These are phyloP conservation scores for Turdus rufiventris DNA, from an alignment of 2,113 vertebrate species.

Conservation along the genomic window DNA sequence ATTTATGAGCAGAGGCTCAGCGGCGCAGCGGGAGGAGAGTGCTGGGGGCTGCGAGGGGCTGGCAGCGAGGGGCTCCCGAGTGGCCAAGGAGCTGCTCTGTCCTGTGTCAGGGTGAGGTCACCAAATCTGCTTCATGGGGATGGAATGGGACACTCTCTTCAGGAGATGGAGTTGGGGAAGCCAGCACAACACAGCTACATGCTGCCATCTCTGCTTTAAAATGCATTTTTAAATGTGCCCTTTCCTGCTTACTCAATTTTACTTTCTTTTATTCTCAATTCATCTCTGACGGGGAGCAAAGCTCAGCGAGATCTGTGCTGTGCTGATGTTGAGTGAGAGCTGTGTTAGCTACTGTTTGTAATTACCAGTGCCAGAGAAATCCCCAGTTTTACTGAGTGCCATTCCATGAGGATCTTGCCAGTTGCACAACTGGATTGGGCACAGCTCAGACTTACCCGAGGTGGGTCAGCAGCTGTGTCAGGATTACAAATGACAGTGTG, in stretches of 20 bases:
- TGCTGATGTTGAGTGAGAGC: neutral
- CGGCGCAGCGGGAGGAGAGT: neutral
- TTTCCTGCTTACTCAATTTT: neutral
- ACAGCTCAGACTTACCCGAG: neutral
- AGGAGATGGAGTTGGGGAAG: rapidly evolving
- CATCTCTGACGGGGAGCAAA: neutral
- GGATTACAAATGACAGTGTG: neutral
- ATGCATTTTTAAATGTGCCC: neutral
- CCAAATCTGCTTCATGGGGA: rapidly evolving
- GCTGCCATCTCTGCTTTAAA: rapidly evolving
- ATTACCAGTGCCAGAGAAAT: neutral
- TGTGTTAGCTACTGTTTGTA: neutral
- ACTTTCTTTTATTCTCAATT: neutral
- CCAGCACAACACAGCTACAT: rapidly evolving
- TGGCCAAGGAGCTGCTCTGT: rapidly evolving
- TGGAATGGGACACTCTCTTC: rapidly evolving
- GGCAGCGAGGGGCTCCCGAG: rapidly evolving
- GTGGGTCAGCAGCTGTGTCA: neutral
- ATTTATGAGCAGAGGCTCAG: neutral
- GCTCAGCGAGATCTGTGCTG: neutral
- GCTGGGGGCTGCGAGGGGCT: neutral
- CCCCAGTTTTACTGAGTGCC: neutral
- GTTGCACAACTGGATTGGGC: neutral
- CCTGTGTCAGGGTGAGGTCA: rapidly evolving
- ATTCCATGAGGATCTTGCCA: rapidly evolving